Conservation (phyloP, 2,888 invertebrate species). For the Drosophila eohydei region DNA sequence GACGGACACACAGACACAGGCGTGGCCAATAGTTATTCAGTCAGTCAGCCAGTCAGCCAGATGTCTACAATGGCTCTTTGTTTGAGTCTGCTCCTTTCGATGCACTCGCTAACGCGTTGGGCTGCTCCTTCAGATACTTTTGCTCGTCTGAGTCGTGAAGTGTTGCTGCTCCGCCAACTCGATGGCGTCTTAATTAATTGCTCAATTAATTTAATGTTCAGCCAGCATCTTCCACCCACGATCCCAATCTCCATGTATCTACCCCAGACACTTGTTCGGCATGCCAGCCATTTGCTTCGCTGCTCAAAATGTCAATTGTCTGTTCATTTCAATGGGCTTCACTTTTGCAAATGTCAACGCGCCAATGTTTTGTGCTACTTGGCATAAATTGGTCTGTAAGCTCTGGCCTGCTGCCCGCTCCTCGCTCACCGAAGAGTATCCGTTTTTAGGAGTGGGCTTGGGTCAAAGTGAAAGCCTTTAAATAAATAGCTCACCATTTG, state of each 20-base stretch:
- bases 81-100: constrained; percentile 61
- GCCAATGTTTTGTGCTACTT: constrained; percentile 37
- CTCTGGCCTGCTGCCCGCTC: neutral
- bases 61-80: constrained; percentile 73
- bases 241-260: neutral
- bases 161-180: constrained; percentile 56
- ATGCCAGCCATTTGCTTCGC: constrained; percentile 34
- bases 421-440: neutral
- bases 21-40: constrained; percentile 16
- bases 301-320: constrained; percentile 73
- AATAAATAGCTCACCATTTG: constrained; percentile 58
- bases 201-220: constrained; percentile 83
- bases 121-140: constrained; percentile 45
- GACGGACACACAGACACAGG: neutral
- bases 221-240: constrained; percentile 56
- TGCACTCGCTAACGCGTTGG: constrained; percentile 39
- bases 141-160: constrained; percentile 31
- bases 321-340: constrained; percentile 59
- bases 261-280: constrained; percentile 38
- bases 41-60: constrained; percentile 35
- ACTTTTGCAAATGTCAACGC: constrained; percentile 65
- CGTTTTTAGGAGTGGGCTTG: constrained; percentile 9
- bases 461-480: constrained; percentile 38
- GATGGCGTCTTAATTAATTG: constrained; percentile 83
- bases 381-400: constrained; percentile 31